A percentile compares a stretch with the other conserved stretches of the same genome.
These are phyloP conservation scores for Arizona elegans DNA, from an alignment of 2,113 vertebrate species.

Conservation along the genomic window DNA sequence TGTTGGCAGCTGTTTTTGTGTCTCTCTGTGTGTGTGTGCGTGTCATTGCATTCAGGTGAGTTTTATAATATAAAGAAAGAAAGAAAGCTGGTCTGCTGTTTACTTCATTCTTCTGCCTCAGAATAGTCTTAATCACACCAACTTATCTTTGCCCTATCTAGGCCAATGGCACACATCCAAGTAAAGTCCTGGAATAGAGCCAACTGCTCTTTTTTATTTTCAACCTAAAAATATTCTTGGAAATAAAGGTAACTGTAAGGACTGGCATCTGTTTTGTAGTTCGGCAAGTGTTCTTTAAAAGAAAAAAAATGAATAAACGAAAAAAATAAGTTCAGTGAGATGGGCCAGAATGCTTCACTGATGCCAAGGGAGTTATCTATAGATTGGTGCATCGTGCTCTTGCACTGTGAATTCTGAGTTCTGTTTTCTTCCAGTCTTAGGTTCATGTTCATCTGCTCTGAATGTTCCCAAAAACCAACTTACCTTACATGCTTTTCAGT, in stretches of 20 bases:
- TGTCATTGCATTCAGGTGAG: not conserved
- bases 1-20: not conserved
- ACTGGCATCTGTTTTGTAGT: not conserved
- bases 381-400: not conserved
- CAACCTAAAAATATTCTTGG: not conserved
- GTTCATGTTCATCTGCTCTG: not conserved
- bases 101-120: not conserved
- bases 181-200: not conserved
- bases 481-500: conserved; percentile 16
- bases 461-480: not conserved
- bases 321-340: not conserved
- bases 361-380: not conserved
- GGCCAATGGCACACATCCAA: not conserved
- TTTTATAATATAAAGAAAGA: not conserved
- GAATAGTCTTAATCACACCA: not conserved
- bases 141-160: not conserved
- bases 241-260: not conserved
- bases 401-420: not conserved
- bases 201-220: not conserved
- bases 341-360: not conserved
- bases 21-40: not conserved
- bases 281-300: not conserved
- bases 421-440: not conserved
- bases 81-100: not conserved
- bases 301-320: not conserved